Evolutionary conservation across 2,888 invertebrate genomes (phyloP), one percentile per base, ranked within the genome.

Genomic region (Drosophila macrospina): DNA sequence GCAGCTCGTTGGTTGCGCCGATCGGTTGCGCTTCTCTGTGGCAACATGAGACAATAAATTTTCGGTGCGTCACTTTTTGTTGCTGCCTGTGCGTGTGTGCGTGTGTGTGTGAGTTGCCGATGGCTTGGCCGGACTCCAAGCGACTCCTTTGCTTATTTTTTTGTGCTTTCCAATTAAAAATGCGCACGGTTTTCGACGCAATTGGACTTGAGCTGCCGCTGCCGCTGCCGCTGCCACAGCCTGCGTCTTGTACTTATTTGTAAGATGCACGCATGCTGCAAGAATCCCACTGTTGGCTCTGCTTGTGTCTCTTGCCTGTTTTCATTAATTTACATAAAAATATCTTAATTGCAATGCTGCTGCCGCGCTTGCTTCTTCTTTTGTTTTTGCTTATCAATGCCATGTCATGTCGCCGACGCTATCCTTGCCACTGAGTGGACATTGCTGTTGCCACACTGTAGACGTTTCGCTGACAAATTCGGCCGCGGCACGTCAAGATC

Each of bases 301-400:
- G 4, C 6, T 32, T 20, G 32, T 41, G 16, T 8, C 26, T 15
- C 39, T 50, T 26, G 67, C 52, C 63, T 20, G 54, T 52, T 70
- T 79, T 70, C 73, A 78, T 80, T 88, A 74, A 88, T 85, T 85
- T 85, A 86, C 89, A 85, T 85, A 85, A 88, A 83, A 85, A 88
- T 88, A 88, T 88, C 89, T 85, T 85, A 88, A 88, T 85, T 88
- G 89, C 87, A 59, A 73, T 61, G 54, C 69, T 44, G 62, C 0
- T 28, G 28, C 28, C 8, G 28, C 28, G 6, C 2, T 7, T 59
- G 62, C 45, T 11, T 34, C 26, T 60, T 44, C 13, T 57, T 45
- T 56, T 64, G 24, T 32, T 52, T 39, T 30, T 78, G 48, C 77
- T 74, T 83, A 84, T 86, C 86, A 86, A 77, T 64, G 80, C 57